phyloP scores from a whole-genome alignment of 2,888 invertebrate species.

The Muschampia plurimacula region DNA sequence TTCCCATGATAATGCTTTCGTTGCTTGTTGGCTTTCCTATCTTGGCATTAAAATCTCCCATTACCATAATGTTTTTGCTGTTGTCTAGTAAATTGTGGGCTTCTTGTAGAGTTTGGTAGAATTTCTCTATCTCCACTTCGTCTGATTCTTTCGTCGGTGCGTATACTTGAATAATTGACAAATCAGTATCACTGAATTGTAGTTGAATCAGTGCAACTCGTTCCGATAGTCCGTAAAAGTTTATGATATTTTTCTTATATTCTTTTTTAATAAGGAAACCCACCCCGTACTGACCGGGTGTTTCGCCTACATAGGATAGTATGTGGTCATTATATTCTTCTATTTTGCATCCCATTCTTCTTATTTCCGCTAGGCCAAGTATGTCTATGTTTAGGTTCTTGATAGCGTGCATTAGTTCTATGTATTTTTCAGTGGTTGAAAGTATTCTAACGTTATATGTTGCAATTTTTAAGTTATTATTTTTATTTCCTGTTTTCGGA shows the following conservation, averaged over 20 bases:
- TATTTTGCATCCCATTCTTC: no score
- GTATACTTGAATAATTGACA: background rate
- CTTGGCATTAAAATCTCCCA: conserved; percentile 39
- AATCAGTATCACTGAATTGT: no score
- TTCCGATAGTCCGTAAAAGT: no score
- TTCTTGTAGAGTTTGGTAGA: background rate
- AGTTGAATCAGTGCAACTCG: no score
- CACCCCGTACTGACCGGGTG: no score
- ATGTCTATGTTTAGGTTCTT: no score
- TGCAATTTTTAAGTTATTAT: background rate
- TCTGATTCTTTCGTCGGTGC: background rate
- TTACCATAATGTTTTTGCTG: conserved; percentile 17
- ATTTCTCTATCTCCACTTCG: background rate
- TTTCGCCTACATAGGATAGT: no score
- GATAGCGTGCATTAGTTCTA: no score
- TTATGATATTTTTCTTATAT: no score
- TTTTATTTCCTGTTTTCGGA: background rate
- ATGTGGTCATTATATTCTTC: no score
- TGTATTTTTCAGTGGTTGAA: conserved; percentile 35
- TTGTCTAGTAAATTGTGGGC: conserved; percentile 25
- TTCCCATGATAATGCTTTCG: conserved; percentile 9
- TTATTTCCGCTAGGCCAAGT: no score
- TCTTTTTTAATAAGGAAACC: no score
- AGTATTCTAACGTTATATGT: conserved; percentile 33
- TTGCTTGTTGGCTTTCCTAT: conserved; percentile 33